A percentile compares a stretch with the other conserved stretches of the same genome.
These are phyloP conservation scores for Chloroceryle inda DNA, from an alignment of 2,797 vertebrate species.

Conservation along the genomic window DNA sequence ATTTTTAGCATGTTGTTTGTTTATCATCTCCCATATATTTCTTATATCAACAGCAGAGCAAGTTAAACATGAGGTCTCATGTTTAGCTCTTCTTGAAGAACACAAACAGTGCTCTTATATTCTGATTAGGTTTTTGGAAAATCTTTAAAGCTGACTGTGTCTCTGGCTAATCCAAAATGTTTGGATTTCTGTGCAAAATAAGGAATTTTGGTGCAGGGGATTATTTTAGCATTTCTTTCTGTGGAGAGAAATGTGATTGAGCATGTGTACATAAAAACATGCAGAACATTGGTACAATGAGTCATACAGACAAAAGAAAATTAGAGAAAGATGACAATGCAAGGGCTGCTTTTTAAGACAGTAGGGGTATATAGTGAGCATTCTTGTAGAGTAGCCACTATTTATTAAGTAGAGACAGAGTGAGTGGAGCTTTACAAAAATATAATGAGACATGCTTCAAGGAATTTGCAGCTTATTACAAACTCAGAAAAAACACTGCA, in stretches of 20 bases:
- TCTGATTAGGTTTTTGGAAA: background rate
- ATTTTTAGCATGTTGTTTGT: constrained; percentile 53
- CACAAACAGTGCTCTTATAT: background rate
- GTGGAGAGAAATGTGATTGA: background rate
- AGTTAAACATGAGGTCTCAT: background rate
- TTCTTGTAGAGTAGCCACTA: constrained; percentile 39
- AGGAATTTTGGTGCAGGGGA: background rate
- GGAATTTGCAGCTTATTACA: constrained; percentile 65
- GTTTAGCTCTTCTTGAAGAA: constrained; percentile 14
- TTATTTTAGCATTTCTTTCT: background rate
- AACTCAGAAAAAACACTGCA: constrained; percentile 55
- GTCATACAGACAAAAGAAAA: constrained; percentile 15
- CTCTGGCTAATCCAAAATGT: background rate
- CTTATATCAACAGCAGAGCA: background rate
- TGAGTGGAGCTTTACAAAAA: constrained; percentile 56
- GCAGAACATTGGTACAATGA: background rate
- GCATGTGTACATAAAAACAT: background rate
- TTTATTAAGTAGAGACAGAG: constrained; percentile 54
- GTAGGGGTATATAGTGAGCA: background rate
- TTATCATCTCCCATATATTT: constrained; percentile 23
- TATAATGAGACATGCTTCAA: constrained; percentile 73
- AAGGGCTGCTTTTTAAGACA: constrained; percentile 8
- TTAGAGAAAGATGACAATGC: constrained; percentile 7
- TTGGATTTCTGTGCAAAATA: background rate
- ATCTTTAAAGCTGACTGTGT: background rate